Evolutionary conservation across 1,140 invertebrate species (phyloP), one percentile per base, ranked within the genome.

Genomic region (Neodiprion lecontei): DNA sequence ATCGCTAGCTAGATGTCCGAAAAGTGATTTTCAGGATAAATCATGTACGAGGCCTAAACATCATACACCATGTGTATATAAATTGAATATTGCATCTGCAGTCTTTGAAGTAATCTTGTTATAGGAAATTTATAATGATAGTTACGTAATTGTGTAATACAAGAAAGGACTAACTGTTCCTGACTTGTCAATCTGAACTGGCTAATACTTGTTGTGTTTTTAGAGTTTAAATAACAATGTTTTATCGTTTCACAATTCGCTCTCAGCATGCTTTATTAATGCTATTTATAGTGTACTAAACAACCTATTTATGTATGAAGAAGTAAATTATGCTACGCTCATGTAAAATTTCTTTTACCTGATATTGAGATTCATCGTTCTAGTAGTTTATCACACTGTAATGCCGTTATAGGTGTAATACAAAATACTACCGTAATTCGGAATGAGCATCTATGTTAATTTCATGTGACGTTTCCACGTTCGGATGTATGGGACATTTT

Each of bases 151-250:
- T 81, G 78, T 84, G 80, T 83, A 83, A 82, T 76, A 81, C 81
- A 83, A 85, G 80, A 78, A 79, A 80, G 78, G 81, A 83, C 84
- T 86, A 84, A 87, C 82, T 81, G 78, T 80, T 84, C 79, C 83
- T 85, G 80, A 83, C 74, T 82, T 84, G 83, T 81, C 72, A 49
- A 48, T 76, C 66, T 69, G 67, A 77, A 78, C 74, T 73, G 74
- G 69, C 84, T 84, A 83, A 85, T 82, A 82, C 84, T 85, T 86
- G 84, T 87, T 86, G 83, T 87, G 84, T 87, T 86, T 85, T 84
- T 79, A 86, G 84, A 86, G 84, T 86, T 86, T 86, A 86, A 85
- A 85, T 86, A 86, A 86, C 82, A 86, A 70, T 77, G 70, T 48
- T 71, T 71, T 71, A 50, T 47, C 48, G 81, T 81, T 84, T 84